Percentiles rank a stretch among this genome's conserved stretches.
phyloP scores from a whole-genome alignment of 2,113 vertebrate genomes.

The Hippocampus guttulatus region DNA sequence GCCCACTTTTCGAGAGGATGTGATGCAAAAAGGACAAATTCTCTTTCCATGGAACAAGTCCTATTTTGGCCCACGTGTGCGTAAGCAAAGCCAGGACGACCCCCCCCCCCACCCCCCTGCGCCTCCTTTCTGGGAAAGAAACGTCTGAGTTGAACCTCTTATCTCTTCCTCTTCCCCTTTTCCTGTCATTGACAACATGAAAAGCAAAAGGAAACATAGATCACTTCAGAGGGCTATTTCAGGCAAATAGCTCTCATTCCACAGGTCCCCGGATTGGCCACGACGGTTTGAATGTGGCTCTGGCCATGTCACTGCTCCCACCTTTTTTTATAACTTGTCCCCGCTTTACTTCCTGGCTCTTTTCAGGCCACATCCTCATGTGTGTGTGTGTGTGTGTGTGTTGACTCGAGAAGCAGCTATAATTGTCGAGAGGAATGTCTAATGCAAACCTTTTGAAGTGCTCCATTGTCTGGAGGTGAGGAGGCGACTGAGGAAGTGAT shows the following conservation, averaged over 20 bases:
- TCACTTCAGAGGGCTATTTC: conserved; percentile 61
- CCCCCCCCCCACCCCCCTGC: conserved; percentile 15
- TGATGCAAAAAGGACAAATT: conserved; percentile 28
- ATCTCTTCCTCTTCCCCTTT: conserved; percentile 62
- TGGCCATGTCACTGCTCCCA: conserved; percentile 46
- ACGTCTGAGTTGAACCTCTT: conserved; percentile 50
- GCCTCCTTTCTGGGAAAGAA: conserved; percentile 56
- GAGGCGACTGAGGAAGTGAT: conserved; percentile 12
- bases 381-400: conserved; percentile 4
- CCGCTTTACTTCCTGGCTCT: conserved; percentile 46
- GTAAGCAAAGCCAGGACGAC: conserved; percentile 58
- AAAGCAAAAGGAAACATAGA: conserved; percentile 54
- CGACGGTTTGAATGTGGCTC: conserved; percentile 36
- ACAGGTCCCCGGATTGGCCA: conserved; percentile 46
- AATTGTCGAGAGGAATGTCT: conserved; percentile 62
- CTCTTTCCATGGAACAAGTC: conserved; percentile 56
- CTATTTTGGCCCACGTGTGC: conserved; percentile 50
- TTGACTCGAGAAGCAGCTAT: conserved; percentile 58
- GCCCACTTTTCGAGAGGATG: conserved; percentile 26
- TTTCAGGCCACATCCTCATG: conserved; percentile 17
- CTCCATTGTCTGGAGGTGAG: conserved; percentile 64
- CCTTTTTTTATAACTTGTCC: neutral
- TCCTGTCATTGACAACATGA: conserved; percentile 66
- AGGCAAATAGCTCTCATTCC: conserved; percentile 65
- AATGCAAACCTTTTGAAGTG: conserved; percentile 68